Evolutionary conservation across 1,140 invertebrate genomes (phyloP), one percentile per base, ranked within the genome.

Genomic region (Drosophila kikkawai): DNA sequence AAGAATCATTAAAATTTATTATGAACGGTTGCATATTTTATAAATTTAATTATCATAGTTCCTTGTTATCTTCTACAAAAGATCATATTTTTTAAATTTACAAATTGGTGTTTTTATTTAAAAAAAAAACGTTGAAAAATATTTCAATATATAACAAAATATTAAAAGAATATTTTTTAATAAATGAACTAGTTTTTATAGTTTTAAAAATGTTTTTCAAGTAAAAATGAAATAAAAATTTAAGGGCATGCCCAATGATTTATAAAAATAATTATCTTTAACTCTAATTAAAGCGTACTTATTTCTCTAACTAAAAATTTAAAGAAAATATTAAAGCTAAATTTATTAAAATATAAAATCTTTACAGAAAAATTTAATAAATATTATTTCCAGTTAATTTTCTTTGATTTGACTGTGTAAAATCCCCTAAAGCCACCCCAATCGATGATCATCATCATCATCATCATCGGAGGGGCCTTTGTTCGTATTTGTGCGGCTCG

Each of bases 401-500:
- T 39, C n/a, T 9, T n/a, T 7, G 0, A 29, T 29, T 34, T 34
- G 1, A 34, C 8, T 32, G 55, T 57, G 55, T 57, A 55, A 11
- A 34, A 41, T 34, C 15, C 34, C 19, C 41, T n/a, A 19, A 56
- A 56, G 53, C 29, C 22, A 15, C 13, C 13, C 45, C 44, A 34
- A 65, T 68, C 53, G 56, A 50, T 50, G 73, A 59, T 80, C 64
- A 77, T 77, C 70, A 22, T 22, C 22, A 22, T 22, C 22, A 50
- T 59, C 45, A 34, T 51, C n/a, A 29, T 48, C 47, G 13, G 22
- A 4, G 15, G 15, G 48, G 66, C 63, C 71, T 87, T 87, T 87
- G 77, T 84, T 64, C 76, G 70, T 44, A n/a, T 48, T 47, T 58
- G 44, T 61, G 39, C 65, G 29, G 36, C 65, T 65, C 81, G 81